phyloP scores from a whole-genome alignment of 1,140 invertebrate species.

The Drosophila mojavensis region DNA sequence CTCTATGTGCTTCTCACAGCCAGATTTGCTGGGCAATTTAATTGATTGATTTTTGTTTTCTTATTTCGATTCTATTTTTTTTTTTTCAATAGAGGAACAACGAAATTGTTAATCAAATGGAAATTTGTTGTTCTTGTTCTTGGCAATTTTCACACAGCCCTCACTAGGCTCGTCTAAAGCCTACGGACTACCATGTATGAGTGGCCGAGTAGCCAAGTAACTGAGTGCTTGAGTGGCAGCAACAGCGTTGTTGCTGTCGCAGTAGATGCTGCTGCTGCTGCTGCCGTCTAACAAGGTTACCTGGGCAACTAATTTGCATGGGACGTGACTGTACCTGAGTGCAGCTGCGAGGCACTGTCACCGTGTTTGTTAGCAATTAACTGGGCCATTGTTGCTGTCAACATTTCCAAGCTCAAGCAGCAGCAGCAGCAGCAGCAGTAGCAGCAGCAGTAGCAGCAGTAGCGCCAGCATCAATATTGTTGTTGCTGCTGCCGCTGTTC shows the following conservation, averaged over 20 bases:
- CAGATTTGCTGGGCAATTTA: neutral
- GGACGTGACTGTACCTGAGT: conserved; percentile 70
- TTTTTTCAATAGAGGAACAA: neutral
- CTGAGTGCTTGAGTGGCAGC: conserved; percentile 25
- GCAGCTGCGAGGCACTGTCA: conserved; percentile 40
- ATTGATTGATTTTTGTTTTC: conserved; percentile 19
- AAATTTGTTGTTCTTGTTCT: conserved; percentile 24
- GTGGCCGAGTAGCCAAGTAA: conserved; percentile 27
- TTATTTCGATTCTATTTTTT: neutral
- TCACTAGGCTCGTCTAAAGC: neutral
- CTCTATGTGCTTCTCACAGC: conserved; percentile 4
- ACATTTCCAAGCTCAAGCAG: conserved; percentile 39
- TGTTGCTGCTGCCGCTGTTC: conserved; percentile 4
- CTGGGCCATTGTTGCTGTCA: conserved; percentile 76
- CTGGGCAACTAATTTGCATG: conserved; percentile 77
- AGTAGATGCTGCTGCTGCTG: conserved; percentile 5
- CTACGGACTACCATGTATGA: conserved; percentile 29
- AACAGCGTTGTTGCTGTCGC: conserved; percentile 12
- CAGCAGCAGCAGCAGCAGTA: conserved; percentile 12
- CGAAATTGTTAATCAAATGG: conserved; percentile 39
- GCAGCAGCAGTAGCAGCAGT: conserved; percentile 6
- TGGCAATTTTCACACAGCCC: conserved; percentile 20
- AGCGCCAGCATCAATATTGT: conserved; percentile 12
- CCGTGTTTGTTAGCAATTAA: conserved; percentile 78
- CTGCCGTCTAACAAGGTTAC: conserved; percentile 71